Evolutionary conservation across 1,140 invertebrate genomes (phyloP), one percentile per base, ranked within the genome.

Genomic region (Tetraneura akinire): DNA sequence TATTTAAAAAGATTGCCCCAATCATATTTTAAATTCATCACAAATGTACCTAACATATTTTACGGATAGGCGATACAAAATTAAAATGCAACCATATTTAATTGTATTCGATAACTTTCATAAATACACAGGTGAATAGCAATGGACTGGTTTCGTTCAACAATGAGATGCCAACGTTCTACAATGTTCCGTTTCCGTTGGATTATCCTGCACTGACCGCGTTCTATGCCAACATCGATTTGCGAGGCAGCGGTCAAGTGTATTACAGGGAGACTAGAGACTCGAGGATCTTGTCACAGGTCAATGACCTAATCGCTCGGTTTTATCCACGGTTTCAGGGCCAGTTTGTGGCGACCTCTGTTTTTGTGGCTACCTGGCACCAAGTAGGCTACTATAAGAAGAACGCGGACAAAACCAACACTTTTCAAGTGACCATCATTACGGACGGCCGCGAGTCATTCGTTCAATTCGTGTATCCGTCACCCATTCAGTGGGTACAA

Each of bases 121-220:
- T 26, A 6, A 9, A 37, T 11, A 10, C 11, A 5, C 87, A 97
- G 96, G 90, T 98, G 68, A 97, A 97, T 85, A 92, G 90, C 84
- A 96, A 96, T 87, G 96, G 96, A 42, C 87, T 97, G 16, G 83
- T 98, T n/a, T 95, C 96, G 3, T 97, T 98, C 84, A 87, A 92
- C 82, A 92, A 92, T 14, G 92, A 96, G 66, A 92, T 97, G 80
- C 91, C 93, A 21, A 89, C 89, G 62, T 96, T 95, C 84, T 89
- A 94, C 82, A 96, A 96, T 84, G 90, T 93, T 16, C 92, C 94
- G 83, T 96, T 98, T 85, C 96, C 96, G 6, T 86, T 97, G 81
- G 93, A 95, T 80, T 95, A 95, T 86, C 93, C 95, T 0, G 89
- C 94, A 0, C 94, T 98, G 81, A 93, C 96, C 0, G 93, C 94